These are phyloP conservation scores for Oceanites oceanicus DNA, from an alignment of 2,113 vertebrate species.

Conservation along the genomic window DNA sequence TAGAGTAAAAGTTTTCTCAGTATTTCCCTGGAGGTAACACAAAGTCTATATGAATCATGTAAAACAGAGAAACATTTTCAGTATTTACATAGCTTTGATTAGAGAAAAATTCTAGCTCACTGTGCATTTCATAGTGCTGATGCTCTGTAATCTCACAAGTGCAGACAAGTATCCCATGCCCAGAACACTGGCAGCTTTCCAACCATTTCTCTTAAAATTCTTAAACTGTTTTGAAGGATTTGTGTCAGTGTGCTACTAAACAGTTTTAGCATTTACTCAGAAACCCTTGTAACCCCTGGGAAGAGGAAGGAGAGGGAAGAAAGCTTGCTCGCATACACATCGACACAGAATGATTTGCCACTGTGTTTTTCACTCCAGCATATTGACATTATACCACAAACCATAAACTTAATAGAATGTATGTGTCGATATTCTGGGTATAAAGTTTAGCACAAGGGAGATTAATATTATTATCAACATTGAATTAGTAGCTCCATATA, in stretches of 20 bases:
- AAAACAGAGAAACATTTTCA: neutral
- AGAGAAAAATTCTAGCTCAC: neutral
- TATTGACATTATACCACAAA: neutral
- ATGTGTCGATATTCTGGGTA: neutral
- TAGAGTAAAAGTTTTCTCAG: neutral
- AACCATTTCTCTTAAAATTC: neutral
- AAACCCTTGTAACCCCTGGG: neutral
- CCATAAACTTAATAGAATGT: neutral
- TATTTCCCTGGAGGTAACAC: neutral
- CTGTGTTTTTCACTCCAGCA: neutral
- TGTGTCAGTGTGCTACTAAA: neutral
- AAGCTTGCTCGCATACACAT: neutral
- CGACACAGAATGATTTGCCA: accelerated
- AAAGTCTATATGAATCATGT: neutral
- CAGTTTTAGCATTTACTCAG: neutral
- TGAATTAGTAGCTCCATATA: neutral
- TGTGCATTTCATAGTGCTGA: accelerated
- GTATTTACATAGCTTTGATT: neutral
- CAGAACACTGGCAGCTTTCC: neutral
- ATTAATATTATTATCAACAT: neutral
- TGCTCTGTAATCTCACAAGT: neutral
- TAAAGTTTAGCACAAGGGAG: neutral
- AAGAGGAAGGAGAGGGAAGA: neutral
- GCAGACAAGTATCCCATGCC: neutral
- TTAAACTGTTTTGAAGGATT: neutral